phyloP scores from a whole-genome alignment of 2,888 invertebrate genomes.

The Philonicus albiceps region DNA sequence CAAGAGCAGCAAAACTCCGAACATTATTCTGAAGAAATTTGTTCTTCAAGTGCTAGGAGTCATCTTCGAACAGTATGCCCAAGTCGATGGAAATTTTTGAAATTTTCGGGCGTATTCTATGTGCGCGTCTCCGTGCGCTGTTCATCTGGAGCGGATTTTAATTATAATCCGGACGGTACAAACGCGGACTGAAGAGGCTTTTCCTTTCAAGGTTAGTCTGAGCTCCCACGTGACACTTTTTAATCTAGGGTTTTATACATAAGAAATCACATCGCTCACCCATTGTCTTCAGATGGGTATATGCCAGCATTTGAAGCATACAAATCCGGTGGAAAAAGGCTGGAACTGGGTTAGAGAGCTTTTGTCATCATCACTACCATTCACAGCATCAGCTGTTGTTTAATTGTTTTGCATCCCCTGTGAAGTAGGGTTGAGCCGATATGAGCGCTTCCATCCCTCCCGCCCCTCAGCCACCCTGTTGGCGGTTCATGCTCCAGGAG shows the following conservation, averaged over 20 bases:
- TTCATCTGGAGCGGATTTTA: not conserved
- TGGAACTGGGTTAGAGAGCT: conserved; percentile 37
- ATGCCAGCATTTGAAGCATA: not conserved
- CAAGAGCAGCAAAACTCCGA: not conserved
- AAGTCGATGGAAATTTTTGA: not conserved
- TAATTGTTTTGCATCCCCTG: conserved; percentile 8
- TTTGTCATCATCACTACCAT: conserved; percentile 23
- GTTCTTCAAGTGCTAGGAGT: not conserved
- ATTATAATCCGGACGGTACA: not conserved
- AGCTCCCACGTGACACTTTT: conserved; percentile 18
- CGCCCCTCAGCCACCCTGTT: not conserved
- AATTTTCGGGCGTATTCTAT: not conserved
- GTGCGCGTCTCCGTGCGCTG: not conserved
- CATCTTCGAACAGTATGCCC: not conserved
- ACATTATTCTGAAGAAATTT: not conserved
- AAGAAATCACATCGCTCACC: not conserved
- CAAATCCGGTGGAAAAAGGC: conserved; percentile 17
- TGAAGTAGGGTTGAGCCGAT: not conserved
- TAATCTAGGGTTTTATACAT: conserved; percentile 20
- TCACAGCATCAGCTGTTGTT: conserved; percentile 38
- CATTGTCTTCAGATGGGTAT: conserved; percentile 14
- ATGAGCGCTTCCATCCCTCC: not conserved
- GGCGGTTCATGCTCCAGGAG: not conserved
- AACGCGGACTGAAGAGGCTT: not conserved
- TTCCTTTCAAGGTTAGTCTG: conserved; percentile 6